Evolutionary conservation across 2,888 invertebrate genomes (phyloP).

Genomic region (Flexamia atlantica): DNA sequence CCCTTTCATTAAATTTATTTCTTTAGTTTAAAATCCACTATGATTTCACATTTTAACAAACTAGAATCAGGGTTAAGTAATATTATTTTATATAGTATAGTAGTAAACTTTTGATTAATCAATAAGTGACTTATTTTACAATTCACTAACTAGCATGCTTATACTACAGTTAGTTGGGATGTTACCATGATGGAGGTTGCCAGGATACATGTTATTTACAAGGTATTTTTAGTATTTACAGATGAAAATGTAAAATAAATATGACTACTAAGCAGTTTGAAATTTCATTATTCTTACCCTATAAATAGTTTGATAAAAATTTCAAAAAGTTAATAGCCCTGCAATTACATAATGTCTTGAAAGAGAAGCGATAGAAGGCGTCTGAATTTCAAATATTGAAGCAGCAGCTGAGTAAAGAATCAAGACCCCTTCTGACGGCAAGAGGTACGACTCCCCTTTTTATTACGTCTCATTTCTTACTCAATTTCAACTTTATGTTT

Average conservation of each 20-base stretch:
- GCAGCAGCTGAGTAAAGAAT: constrained; percentile 26
- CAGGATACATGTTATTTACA: not conserved
- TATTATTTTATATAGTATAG: too few relatives aligned
- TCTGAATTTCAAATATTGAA: constrained; percentile 21
- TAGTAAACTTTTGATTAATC: too few relatives aligned
- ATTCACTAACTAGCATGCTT: too few relatives aligned
- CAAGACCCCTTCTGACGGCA: not conserved
- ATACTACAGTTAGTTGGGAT: too few relatives aligned
- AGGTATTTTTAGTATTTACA: not conserved
- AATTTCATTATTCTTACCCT: not conserved
- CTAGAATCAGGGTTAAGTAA: too few relatives aligned
- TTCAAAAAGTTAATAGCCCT: not conserved
- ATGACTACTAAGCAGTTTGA: not conserved
- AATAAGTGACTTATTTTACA: too few relatives aligned
- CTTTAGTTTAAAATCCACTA: too few relatives aligned
- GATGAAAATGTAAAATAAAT: not conserved
- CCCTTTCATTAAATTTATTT: too few relatives aligned
- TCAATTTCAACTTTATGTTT: too few relatives aligned
- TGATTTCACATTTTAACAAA: too few relatives aligned
- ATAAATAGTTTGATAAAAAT: not conserved
- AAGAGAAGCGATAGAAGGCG: constrained; percentile 18
- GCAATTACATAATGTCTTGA: not conserved
- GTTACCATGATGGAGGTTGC: not conserved
- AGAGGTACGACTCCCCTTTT: not conserved
- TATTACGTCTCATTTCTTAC: not conserved